Evolutionary conservation across 1,140 invertebrate species (phyloP).

Genomic region (Episyrphus balteatus): DNA sequence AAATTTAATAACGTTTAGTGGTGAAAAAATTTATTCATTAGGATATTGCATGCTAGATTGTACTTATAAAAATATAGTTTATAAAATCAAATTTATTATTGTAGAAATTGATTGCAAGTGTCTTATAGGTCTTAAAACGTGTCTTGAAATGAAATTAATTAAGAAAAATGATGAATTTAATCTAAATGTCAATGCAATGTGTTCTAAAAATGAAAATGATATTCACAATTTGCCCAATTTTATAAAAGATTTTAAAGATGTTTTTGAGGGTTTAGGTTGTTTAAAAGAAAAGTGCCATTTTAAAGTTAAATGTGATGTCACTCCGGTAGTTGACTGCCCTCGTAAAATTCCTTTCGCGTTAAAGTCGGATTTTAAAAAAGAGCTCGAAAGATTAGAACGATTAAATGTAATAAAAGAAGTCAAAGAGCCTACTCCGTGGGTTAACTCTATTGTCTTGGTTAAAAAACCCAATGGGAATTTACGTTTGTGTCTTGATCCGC

Average conservation of each 20-base stretch:
- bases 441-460: slow-evolving; percentile 24
- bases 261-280: no score
- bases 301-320: no score
- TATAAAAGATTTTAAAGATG: no score
- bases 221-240: neutral
- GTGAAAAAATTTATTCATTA: no score
- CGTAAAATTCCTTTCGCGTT: no score
- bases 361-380: slow-evolving; percentile 15
- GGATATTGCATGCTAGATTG: no score
- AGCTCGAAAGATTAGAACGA: slow-evolving; percentile 21
- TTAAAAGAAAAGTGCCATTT: slow-evolving; percentile 7
- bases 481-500: slow-evolving; percentile 35
- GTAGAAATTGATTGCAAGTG: neutral
- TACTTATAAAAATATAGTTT: no score
- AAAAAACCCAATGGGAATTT: slow-evolving; percentile 24
- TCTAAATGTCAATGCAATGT: slow-evolving; percentile 1
- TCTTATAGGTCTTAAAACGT: neutral
- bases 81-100: no score
- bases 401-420: slow-evolving; percentile 16
- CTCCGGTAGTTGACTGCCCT: no score
- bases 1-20: no score
- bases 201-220: neutral
- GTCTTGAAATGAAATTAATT: neutral
- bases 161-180: neutral
- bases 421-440: slow-evolving; percentile 29